Evolutionary conservation across 2,797 vertebrate genomes (phyloP), one percentile per base, ranked within the genome.

Genomic region (Phataginus tetradactyla): DNA sequence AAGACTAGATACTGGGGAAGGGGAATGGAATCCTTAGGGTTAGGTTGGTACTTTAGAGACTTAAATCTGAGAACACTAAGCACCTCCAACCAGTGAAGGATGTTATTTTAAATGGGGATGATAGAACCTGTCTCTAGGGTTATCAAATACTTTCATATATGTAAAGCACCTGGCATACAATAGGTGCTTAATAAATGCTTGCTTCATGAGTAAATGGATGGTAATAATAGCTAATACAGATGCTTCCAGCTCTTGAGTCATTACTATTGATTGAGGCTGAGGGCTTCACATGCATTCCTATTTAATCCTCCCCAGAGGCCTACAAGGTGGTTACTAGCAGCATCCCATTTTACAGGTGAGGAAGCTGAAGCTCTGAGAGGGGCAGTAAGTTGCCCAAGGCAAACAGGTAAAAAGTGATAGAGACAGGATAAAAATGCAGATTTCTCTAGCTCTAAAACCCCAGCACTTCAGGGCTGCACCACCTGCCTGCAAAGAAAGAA

Each of bases 11-110:
- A n/a, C 20, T 66, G 34, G 37, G 20, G 12, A 4, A 15, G 4
- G 27, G 69, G 45, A 8, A 23, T 39, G 68, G 78, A 29, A 55
- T n/a, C 21, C 49, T 75, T 61, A 32, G 51, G 18, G 51, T 78
- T 64, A 18, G 27, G 59, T n/a, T 92, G 81, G 17, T 53, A 29
- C 27, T 42, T 85, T 77, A 45, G 96, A 74, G 53, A 79, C 21
- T 7, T 51, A 71, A 77, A 88, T 55, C 72, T 78, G 32, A 79
- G 66, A 77, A 75, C n/a, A 59, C 61, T 39, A 68, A 74, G 25
- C 23, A 61, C 32, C 57, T 81, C 29, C 20, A 20, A 20, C 61
- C 55, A 17, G n/a, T 51, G 37, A 68, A 83, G 55, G 79, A 75
- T 23, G 3, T 86, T 79, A 63, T 77, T 64, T 90, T 37, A 91